phyloP scores from a whole-genome alignment of 2,113 vertebrate genomes.

The Plecturocebus donacophilus region DNA sequence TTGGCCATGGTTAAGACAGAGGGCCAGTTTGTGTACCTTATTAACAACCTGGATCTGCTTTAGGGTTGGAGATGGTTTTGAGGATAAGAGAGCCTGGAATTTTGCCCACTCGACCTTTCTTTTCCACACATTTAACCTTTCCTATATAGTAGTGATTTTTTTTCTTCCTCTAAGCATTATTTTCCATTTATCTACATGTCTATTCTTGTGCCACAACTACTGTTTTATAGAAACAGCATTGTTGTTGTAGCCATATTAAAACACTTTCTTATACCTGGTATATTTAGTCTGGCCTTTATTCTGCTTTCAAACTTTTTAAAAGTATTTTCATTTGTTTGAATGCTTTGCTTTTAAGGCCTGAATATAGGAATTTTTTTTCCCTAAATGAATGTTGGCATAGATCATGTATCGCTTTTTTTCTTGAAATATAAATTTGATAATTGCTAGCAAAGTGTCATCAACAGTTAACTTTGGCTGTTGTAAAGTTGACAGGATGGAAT shows the following conservation, averaged over 20 bases:
- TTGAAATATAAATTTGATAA: slow-evolving; percentile 43
- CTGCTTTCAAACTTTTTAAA: slow-evolving; percentile 2
- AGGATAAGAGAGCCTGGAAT: not conserved
- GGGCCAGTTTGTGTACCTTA: not conserved
- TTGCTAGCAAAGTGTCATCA: not conserved
- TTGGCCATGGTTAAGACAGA: not conserved
- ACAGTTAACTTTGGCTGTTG: not conserved
- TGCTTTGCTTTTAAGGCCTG: not conserved
- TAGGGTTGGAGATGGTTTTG: not conserved
- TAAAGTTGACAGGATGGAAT: not conserved
- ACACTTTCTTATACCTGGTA: not conserved
- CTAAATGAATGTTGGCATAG: not conserved
- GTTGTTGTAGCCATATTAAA: not conserved
- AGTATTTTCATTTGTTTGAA: slow-evolving; percentile 3
- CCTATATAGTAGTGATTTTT: not conserved
- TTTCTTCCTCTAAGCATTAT: not conserved
- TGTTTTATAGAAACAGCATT: not conserved
- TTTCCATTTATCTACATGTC: not conserved
- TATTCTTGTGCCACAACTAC: not conserved
- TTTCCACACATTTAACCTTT: not conserved
- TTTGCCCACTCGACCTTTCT: not conserved
- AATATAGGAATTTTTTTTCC: not conserved
- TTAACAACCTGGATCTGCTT: not conserved
- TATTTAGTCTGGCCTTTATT: slow-evolving; percentile 22
- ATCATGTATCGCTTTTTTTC: not conserved